phyloP scores from a whole-genome alignment of 2,113 vertebrate species.

The Amphiprion ocellaris region DNA sequence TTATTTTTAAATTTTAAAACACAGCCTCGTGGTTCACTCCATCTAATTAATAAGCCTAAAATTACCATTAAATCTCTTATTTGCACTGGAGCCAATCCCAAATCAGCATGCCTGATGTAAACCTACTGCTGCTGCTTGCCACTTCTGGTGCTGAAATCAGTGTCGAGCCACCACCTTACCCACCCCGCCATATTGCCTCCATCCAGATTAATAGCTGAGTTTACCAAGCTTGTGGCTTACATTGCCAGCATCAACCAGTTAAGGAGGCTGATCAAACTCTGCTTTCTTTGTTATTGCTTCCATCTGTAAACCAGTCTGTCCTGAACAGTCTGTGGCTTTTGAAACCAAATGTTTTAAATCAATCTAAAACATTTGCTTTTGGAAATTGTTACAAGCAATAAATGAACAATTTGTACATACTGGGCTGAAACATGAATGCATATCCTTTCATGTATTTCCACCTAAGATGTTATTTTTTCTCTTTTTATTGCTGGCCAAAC shows the following conservation, averaged over 20 bases:
- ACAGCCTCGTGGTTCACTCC: neutral
- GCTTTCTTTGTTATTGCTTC: constrained; percentile 12
- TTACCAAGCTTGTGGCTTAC: neutral
- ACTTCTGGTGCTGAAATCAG: constrained; percentile 8
- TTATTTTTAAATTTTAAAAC: constrained; percentile 7
- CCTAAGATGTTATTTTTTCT: neutral
- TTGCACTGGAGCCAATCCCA: constrained; percentile 1
- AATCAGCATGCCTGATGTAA: constrained; percentile 22
- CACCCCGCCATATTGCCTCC: constrained; percentile 2
- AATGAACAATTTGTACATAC: neutral
- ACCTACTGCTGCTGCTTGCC: constrained; percentile 26
- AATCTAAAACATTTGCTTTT: neutral
- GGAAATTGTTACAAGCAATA: neutral
- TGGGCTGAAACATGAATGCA: neutral
- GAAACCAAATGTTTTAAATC: neutral
- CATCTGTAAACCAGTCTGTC: constrained; percentile 18
- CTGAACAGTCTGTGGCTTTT: constrained; percentile 1
- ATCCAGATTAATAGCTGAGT: constrained; percentile 15
- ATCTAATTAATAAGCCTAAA: constrained; percentile 3
- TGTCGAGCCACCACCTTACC: neutral
- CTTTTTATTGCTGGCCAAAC: neutral
- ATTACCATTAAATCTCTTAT: neutral
- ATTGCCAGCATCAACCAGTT: neutral
- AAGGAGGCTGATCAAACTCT: neutral
- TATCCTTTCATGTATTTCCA: neutral